A percentile compares a stretch with the other conserved stretches of the same genome.
Evolutionary conservation across 1,140 invertebrate species (phyloP).

Genomic region (Ephestia elutella): DNA sequence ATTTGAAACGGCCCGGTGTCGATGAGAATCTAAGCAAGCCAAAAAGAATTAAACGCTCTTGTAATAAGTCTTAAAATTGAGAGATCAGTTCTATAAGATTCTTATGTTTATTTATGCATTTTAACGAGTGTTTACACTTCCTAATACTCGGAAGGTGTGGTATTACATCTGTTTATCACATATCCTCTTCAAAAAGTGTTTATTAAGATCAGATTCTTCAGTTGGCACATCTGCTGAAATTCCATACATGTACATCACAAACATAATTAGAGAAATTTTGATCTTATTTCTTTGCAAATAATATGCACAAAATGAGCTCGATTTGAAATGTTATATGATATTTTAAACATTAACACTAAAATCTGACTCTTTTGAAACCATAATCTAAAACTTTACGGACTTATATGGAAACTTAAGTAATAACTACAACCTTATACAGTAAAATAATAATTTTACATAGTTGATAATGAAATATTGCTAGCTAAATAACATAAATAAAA

Average conservation of each 20-base stretch:
- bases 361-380: too few species aligned
- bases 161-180: not conserved
- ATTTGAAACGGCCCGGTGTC: not conserved
- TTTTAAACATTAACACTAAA: too few species aligned
- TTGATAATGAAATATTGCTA: too few species aligned
- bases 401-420: too few species aligned
- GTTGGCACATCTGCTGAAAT: not conserved
- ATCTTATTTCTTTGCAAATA: not conserved
- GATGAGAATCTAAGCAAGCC: not conserved
- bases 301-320: not conserved
- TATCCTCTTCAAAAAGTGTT: not conserved
- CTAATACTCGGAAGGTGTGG: slow-evolving; percentile 1
- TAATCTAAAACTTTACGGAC: too few species aligned
- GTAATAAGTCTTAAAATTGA: not conserved
- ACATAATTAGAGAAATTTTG: not conserved
- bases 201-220: not conserved
- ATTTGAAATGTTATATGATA: too few species aligned
- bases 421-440: too few species aligned
- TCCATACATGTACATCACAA: not conserved
- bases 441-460: too few species aligned
- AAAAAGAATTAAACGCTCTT: not conserved
- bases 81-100: not conserved
- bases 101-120: not conserved
- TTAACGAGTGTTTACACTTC: slow-evolving; percentile 2
- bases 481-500: too few species aligned